phyloP scores from a whole-genome alignment of 2,888 invertebrate genomes.

The Operophtera brumata region DNA sequence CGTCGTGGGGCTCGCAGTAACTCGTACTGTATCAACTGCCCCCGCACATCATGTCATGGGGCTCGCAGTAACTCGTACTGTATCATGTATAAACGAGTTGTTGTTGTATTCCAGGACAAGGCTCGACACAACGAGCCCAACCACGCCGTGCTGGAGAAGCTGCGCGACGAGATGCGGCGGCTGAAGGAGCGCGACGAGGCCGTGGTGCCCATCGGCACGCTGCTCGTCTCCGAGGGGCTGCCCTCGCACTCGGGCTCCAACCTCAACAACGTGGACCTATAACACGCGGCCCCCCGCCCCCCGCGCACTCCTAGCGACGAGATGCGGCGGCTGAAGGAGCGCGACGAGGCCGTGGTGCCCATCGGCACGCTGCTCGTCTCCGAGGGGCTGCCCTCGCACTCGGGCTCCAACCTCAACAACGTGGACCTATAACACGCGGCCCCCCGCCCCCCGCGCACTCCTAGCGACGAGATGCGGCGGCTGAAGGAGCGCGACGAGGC shows the following conservation, averaged over 20 bases:
- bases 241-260: conserved; percentile 88
- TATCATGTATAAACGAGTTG: too few species aligned
- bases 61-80: too few species aligned
- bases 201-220: conserved; percentile 81
- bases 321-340: conserved; percentile 87
- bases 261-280: conserved; percentile 89
- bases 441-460: too few species aligned
- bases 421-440: conserved; percentile 82
- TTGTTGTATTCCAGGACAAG: too few species aligned
- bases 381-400: conserved; percentile 84
- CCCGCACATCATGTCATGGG: too few species aligned
- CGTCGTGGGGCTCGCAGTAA: too few species aligned
- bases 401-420: conserved; percentile 88
- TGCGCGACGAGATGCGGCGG: conserved; percentile 90
- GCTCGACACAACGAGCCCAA: conserved; percentile 95
- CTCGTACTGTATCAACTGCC: too few species aligned
- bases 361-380: conserved; percentile 76
- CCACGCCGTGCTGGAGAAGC: conserved; percentile 92
- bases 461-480: conserved; percentile 90
- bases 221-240: conserved; percentile 75
- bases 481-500: conserved; percentile 83
- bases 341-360: conserved; percentile 81
- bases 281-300: conserved; percentile 32
- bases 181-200: conserved; percentile 83
- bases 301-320: conserved; percentile 85